Conservation (phyloP, 2,113 vertebrate genomes). For the Austrofundulus limnaeus region DNA sequence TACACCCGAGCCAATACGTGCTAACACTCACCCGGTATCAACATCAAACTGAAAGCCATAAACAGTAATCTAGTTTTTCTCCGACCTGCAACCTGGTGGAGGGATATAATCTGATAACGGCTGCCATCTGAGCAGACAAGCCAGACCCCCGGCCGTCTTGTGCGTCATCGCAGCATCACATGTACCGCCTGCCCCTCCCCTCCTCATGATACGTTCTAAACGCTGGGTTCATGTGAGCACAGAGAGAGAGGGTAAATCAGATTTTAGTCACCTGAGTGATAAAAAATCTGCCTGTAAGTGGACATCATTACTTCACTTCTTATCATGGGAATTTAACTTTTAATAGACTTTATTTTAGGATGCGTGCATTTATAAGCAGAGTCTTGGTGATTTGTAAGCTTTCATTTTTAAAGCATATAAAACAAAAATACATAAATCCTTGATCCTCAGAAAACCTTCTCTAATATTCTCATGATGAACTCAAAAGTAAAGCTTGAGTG, state of each 20-base stretch:
- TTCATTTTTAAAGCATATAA: background rate
- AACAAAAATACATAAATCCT: background rate
- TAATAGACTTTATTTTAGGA: background rate
- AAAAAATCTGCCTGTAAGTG: background rate
- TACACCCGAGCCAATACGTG: too few species aligned
- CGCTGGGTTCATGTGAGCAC: conserved; percentile 12
- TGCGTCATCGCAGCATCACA: conserved; percentile 27
- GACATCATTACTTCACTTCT: background rate
- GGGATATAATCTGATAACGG: conserved; percentile 49
- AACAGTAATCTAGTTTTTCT: conserved; percentile 16
- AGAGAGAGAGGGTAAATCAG: background rate
- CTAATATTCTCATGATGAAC: conserved; percentile 36
- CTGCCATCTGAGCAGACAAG: conserved; percentile 36
- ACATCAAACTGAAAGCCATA: conserved; percentile 9
- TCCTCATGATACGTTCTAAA: background rate
- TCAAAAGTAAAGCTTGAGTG: conserved; percentile 26
- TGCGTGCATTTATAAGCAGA: background rate
- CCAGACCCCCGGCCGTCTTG: conserved; percentile 14
- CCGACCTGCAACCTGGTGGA: conserved; percentile 36
- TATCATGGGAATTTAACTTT: background rate
- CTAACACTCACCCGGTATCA: background rate
- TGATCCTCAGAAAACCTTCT: conserved; percentile 6
- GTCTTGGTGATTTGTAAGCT: background rate
- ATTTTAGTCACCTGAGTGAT: conserved; percentile 30
- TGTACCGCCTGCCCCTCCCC: background rate